phyloP scores from a whole-genome alignment of 1,140 invertebrate genomes.

The Lordiphosa mommai region DNA sequence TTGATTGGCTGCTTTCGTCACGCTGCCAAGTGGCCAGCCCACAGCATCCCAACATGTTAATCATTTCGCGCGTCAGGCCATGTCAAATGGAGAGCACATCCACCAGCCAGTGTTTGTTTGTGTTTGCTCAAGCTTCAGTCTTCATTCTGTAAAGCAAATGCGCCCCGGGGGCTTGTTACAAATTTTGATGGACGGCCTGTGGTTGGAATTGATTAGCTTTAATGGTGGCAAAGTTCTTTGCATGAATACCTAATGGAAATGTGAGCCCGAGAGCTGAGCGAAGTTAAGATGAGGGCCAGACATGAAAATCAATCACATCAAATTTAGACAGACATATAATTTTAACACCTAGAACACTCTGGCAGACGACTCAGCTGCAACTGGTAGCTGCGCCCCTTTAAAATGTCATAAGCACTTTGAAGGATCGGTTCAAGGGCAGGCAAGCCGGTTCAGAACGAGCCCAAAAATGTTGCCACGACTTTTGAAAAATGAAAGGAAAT shows the following conservation, averaged over 20 bases:
- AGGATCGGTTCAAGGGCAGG: background rate
- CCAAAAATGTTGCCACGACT: too few relatives aligned
- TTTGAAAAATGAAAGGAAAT: too few relatives aligned
- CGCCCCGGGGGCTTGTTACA: constrained; percentile 69
- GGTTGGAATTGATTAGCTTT: constrained; percentile 74
- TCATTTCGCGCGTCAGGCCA: constrained; percentile 64
- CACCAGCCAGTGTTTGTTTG: background rate
- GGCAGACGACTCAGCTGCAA: background rate
- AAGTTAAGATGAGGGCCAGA: constrained; percentile 4
- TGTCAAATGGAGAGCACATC: constrained; percentile 41
- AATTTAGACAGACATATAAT: constrained; percentile 46
- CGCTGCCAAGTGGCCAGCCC: constrained; percentile 28
- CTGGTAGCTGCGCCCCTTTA: constrained; percentile 10
- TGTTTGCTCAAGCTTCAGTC: constrained; percentile 17
- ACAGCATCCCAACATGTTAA: constrained; percentile 61
- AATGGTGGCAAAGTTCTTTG: constrained; percentile 62
- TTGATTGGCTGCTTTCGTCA: constrained; percentile 52
- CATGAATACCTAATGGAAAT: constrained; percentile 52
- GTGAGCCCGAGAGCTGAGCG: background rate
- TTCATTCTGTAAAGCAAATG: constrained; percentile 31
- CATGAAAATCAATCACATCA: constrained; percentile 46
- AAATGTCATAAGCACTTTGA: constrained; percentile 25
- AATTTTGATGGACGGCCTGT: constrained; percentile 67
- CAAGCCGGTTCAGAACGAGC: too few relatives aligned
- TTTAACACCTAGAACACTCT: constrained; percentile 22